A percentile compares a stretch with the other conserved stretches of the same genome.
Conservation (phyloP, 2,113 vertebrate species). For the Oreochromis tanganicae region DNA sequence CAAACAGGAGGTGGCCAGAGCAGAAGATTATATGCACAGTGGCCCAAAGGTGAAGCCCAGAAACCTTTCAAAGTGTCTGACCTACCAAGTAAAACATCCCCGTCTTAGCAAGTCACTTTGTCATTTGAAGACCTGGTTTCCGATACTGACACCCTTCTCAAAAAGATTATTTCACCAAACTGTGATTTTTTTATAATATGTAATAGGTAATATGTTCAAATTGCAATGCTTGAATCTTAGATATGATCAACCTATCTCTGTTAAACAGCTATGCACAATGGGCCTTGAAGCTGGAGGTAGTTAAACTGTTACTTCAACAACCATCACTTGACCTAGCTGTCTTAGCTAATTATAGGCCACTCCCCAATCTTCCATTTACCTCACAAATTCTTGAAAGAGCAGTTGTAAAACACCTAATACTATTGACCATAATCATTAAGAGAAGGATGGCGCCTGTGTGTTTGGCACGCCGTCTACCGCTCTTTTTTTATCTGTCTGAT, state of each 20-base stretch:
- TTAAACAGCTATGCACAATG: neutral
- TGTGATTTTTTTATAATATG: neutral
- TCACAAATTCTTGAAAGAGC: accelerated
- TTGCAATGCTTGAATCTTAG: neutral
- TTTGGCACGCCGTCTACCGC: too few species aligned
- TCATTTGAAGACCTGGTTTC: neutral
- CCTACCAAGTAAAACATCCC: neutral
- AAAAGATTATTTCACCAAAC: neutral
- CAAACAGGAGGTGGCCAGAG: neutral
- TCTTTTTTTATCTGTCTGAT: too few species aligned
- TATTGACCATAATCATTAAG: neutral
- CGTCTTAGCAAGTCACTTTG: neutral
- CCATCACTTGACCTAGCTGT: neutral
- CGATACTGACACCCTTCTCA: neutral
- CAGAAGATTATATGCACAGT: neutral
- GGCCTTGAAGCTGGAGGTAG: neutral
- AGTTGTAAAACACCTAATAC: neutral
- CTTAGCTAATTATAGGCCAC: neutral
- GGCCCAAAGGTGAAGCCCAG: neutral
- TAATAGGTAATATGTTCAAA: neutral
- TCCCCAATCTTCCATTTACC: neutral
- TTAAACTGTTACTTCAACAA: too few species aligned
- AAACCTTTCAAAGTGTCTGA: neutral
- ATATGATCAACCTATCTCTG: neutral
- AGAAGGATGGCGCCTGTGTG: too few species aligned